Evolutionary conservation across 2,888 invertebrate genomes (phyloP), one percentile per base, ranked within the genome.

Genomic region (Muschampia plurimacula): DNA sequence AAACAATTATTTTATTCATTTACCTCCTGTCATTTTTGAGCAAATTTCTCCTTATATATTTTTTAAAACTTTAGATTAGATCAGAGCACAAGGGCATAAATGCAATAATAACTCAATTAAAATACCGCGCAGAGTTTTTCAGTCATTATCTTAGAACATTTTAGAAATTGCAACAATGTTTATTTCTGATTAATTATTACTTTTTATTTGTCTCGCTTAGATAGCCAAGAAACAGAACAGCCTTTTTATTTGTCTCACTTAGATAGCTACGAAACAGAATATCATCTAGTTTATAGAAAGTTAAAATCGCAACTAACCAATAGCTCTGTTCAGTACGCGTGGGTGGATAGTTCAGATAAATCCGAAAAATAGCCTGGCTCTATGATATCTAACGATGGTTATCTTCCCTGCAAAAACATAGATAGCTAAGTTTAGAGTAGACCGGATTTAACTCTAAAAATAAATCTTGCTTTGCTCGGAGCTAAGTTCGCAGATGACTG

Each of bases 401-500:
- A 60, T 60, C 4, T 39, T 8, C 13, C 60, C 60, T 60, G 39
- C 12, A 36, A 59, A 62, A 15, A 15, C 32, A 67, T 68, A 62
- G 60, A 62, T n/a, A 15, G 55, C 69, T 69, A 69, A 62, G 41
- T 69, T 64, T 64, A 69, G 69, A 63, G 22, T 22, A 52, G 15
- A 63, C 63, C 69, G 62, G 69, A 52, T 22, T 62, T 49, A 63
- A 15, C 9, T 62, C 63, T 69, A 69, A 69, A 69, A 69, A 63
- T 69, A 69, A 69, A 60, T 62, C 62, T 69, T 36, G 57, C 49
- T 52, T n/a, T 22, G 32, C 12, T 32, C 13, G 39, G 2, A 62
- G 62, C 49, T 39, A 52, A 49, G 57, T 49, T 69, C 49, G 15
- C 22, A 22, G 22, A 22, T 22, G 22, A 22, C 22, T 1, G 22